Percentiles rank a stretch among this genome's conserved stretches.
Evolutionary conservation across 2,113 vertebrate species (phyloP).

Genomic region (Myiagra hebetior): DNA sequence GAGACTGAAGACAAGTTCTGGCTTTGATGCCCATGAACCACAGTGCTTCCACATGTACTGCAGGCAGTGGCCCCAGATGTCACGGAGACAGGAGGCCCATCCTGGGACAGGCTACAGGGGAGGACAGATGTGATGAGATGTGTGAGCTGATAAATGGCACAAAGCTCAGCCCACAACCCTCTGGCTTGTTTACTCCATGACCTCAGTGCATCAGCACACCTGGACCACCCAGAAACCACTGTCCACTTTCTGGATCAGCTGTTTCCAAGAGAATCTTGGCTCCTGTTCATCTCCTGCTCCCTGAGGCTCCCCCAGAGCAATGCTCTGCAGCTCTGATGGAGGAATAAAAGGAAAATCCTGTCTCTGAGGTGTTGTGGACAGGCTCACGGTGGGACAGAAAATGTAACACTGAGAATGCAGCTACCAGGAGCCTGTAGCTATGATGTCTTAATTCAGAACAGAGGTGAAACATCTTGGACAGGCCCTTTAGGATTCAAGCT

Average conservation of each 20-base stretch:
- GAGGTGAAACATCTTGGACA: background rate
- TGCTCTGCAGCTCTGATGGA: background rate
- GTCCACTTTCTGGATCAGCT: background rate
- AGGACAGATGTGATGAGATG: background rate
- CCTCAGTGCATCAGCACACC: background rate
- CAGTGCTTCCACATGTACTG: rapidly evolving
- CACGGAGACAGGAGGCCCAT: background rate
- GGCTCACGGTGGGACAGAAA: background rate
- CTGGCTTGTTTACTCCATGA: background rate
- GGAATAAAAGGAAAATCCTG: background rate
- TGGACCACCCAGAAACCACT: constrained; percentile 22
- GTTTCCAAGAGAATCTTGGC: constrained; percentile 10
- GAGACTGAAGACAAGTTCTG: background rate
- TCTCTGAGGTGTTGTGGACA: background rate
- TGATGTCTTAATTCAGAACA: background rate
- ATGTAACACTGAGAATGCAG: background rate
- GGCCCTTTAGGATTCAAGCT: background rate
- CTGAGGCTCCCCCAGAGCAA: background rate
- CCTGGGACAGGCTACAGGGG: background rate
- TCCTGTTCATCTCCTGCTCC: background rate
- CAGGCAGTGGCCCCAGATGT: background rate
- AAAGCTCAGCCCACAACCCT: background rate
- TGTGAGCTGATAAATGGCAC: background rate
- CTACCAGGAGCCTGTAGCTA: background rate
- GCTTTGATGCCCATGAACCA: background rate